Conservation (phyloP, 2,113 vertebrate genomes). For the Macrotis lagotis region DNA sequence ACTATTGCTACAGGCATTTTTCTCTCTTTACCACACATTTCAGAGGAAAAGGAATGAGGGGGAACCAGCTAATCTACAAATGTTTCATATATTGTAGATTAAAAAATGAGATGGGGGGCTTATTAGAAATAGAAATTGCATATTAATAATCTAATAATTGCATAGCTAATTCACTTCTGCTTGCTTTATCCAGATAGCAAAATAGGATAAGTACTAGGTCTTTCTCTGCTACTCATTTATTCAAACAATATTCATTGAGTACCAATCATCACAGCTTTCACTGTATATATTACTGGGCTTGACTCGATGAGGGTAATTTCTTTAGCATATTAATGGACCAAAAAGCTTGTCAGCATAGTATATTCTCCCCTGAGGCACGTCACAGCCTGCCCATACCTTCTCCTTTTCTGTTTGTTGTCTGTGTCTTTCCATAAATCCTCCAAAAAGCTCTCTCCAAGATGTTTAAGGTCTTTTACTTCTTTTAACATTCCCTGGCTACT, state of each 20-base stretch:
- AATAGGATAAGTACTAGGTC: background rate
- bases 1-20: conserved; percentile 74
- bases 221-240: background rate
- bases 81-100: conserved; percentile 57
- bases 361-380: background rate
- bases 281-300: background rate
- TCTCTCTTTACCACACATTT: conserved; percentile 73
- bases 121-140: conserved; percentile 57
- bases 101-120: conserved; percentile 18
- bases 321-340: background rate
- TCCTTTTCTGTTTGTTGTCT: background rate
- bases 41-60: conserved; percentile 81
- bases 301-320: background rate
- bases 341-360: background rate
- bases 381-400: background rate
- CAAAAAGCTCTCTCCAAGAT: background rate
- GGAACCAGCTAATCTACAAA: conserved; percentile 80
- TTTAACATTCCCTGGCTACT: background rate
- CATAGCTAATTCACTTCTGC: background rate
- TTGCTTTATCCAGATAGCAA: conserved; percentile 18
- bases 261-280: background rate
- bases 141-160: conserved; percentile 42
- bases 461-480: background rate
- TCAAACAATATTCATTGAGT: conserved; percentile 8
- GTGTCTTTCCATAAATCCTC: background rate